Percentiles rank a stretch among this genome's conserved stretches.
These are phyloP conservation scores for Ctenomys sociabilis DNA, from an alignment of 2,113 vertebrate species.

Conservation along the genomic window DNA sequence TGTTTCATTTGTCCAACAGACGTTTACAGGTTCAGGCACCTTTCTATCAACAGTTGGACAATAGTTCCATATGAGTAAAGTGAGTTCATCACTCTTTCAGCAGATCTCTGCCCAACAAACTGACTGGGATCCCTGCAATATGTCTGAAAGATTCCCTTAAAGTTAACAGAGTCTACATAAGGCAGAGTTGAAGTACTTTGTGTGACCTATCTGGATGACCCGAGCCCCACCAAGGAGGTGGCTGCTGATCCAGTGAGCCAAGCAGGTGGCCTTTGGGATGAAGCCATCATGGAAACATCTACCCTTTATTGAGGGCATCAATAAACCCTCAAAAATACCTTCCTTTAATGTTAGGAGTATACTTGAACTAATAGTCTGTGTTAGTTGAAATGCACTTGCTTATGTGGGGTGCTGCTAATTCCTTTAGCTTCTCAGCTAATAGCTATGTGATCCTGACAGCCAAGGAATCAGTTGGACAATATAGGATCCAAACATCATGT, in stretches of 20 bases:
- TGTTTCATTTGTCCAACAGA: neutral
- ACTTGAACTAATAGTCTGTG: neutral
- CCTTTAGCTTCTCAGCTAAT: neutral
- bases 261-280: neutral
- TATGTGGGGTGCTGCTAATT: neutral
- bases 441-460: neutral
- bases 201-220: neutral
- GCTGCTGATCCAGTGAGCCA: neutral
- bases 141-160: neutral
- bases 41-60: neutral
- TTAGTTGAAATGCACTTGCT: neutral
- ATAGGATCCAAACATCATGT: neutral
- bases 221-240: neutral
- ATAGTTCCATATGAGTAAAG: neutral
- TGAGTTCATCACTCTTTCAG: neutral
- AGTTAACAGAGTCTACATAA: neutral
- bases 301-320: neutral
- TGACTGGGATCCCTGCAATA: neutral
- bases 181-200: neutral
- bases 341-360: neutral
- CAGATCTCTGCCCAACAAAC: neutral
- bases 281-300: neutral
- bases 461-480: neutral
- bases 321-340: neutral
- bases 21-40: neutral